Base-by-base conservation (phyloP, 2,888 invertebrate species). In the Acrobasis suavella region DNA sequence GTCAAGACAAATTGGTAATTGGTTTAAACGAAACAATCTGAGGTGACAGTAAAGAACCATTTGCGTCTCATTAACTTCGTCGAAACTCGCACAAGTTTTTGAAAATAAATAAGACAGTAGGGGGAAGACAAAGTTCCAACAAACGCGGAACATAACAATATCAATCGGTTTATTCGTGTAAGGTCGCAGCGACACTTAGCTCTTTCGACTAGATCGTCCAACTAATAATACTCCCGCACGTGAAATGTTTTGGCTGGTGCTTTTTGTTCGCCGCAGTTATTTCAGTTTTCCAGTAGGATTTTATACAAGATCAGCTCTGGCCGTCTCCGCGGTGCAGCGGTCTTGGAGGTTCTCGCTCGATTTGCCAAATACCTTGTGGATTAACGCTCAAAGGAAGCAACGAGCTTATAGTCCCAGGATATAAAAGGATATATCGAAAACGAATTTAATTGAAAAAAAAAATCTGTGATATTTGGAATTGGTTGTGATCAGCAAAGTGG, bases 251-350 rank as follows among this genome's bases (percentile, higher is more conserved):
- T 91, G 92, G 91, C 91, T 86, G 92, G 87, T 90, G 92, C 87
- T 92, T 92, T 91, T 91, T 91, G 92, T 91, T 91, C 89, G 91
- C 85, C 83, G 83, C 85, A 89, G 90, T 89, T 91, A 92, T 92
- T 92, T 92, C 91, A 90, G 92, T 89, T 90, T 91, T 92, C 92
- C 92, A 92, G 92, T 92, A 86, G 89, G 90, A 91, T 90, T 92
- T 91, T 86, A 89, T 83, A 83, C 88, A 90, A 89, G 81, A 90
- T 77, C 89, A 86, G 83, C 85, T 85, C 85, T 87, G 82, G 87
- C 87, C 91, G 91, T 82, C 85, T 89, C 77, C 79, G 72, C 85
- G 77, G 85, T 83, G 85, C 83, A 81, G 80, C 79, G 81, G 76
- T 70, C 65, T 64, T 65, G 68, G 70, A 62, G 61, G 62, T 62